Conservation (phyloP, 2,113 vertebrate species). For the Polyodon spathula region DNA sequence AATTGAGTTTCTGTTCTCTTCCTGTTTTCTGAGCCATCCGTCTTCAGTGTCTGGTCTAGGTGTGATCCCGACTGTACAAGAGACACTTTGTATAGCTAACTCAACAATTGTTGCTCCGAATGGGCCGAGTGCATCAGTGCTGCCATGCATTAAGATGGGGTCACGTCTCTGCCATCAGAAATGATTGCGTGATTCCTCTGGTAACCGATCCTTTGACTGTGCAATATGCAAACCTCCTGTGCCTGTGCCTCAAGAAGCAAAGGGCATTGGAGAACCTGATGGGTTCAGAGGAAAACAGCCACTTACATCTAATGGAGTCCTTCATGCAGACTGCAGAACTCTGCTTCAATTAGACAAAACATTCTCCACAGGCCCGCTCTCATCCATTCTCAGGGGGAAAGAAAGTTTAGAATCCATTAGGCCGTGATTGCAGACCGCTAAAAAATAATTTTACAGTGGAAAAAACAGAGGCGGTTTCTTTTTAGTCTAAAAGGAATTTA, state of each 20-base stretch:
- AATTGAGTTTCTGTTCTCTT: too few species aligned
- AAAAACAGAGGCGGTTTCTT: background rate
- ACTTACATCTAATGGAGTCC: slow-evolving; percentile 27
- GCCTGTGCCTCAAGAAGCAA: slow-evolving; percentile 22
- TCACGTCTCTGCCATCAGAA: slow-evolving; percentile 19
- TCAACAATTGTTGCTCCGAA: background rate
- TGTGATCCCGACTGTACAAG: background rate
- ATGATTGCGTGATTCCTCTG: slow-evolving; percentile 28
- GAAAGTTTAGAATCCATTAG: background rate
- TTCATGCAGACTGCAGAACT: slow-evolving; percentile 27
- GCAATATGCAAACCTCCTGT: slow-evolving; percentile 12
- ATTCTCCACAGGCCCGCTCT: too few species aligned
- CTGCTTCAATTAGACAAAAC: slow-evolving; percentile 26
- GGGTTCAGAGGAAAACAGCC: slow-evolving; percentile 16
- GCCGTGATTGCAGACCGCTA: background rate
- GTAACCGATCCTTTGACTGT: slow-evolving; percentile 23
- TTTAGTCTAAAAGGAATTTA: background rate
- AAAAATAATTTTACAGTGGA: background rate
- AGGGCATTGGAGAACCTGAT: slow-evolving; percentile 18
- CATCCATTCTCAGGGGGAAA: background rate
- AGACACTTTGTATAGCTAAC: background rate
- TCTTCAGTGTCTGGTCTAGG: background rate
- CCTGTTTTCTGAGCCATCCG: too few species aligned
- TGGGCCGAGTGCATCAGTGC: slow-evolving; percentile 7
- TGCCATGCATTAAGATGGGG: slow-evolving; percentile 17